These are phyloP conservation scores for Eristalis pertinax DNA, from an alignment of 2,888 invertebrate species.

Conservation along the genomic window DNA sequence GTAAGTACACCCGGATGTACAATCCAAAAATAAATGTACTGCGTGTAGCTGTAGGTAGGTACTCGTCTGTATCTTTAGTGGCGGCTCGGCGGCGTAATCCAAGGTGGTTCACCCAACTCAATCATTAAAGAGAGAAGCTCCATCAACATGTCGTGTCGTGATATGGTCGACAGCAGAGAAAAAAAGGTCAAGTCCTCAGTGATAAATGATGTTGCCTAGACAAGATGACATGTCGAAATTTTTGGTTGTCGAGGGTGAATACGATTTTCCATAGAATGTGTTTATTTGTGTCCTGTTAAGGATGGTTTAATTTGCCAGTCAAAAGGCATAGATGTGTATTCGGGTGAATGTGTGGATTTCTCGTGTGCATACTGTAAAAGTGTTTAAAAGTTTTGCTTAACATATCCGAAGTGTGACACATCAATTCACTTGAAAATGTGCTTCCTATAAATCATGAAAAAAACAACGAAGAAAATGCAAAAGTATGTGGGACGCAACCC, in stretches of 20 bases:
- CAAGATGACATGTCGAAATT: constrained; percentile 71
- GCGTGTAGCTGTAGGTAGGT: background rate
- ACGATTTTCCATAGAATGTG: constrained; percentile 41
- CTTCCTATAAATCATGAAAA: no score
- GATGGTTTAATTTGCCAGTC: constrained; percentile 15
- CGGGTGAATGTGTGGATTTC: background rate
- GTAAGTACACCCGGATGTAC: constrained; percentile 8
- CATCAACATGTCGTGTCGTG: constrained; percentile 65
- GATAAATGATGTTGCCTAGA: constrained; percentile 80
- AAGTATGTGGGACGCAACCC: no score
- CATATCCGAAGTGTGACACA: no score
- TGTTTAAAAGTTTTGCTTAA: background rate
- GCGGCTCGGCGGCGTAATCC: background rate
- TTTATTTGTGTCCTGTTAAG: constrained; percentile 23
- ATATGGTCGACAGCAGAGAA: constrained; percentile 52
- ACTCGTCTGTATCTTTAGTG: background rate
- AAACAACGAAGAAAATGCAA: no score
- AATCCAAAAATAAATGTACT: constrained; percentile 25
- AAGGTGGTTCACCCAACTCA: constrained; percentile 44
- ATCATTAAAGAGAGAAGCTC: constrained; percentile 61
- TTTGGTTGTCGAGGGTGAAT: constrained; percentile 59
- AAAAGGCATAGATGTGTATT: background rate
- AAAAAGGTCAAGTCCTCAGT: constrained; percentile 82
- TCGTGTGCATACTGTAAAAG: background rate
- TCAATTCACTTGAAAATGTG: no score